These are phyloP conservation scores for Venustoraphidia nigricollis DNA, from an alignment of 2,888 invertebrate genomes.

Conservation along the genomic window DNA sequence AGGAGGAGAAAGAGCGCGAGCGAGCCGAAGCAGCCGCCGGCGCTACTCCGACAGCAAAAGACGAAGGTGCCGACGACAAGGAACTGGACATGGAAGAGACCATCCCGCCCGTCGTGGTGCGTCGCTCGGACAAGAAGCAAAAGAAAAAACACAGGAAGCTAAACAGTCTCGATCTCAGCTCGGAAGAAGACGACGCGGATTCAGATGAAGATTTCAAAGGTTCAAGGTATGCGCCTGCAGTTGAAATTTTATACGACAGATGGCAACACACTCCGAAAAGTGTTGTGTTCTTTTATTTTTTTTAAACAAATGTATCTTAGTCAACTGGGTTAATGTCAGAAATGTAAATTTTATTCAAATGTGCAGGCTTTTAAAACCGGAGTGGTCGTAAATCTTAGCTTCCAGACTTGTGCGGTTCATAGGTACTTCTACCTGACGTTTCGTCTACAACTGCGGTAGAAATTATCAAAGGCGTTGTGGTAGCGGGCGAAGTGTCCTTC, in stretches of 20 bases:
- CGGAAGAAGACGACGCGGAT: slow-evolving; percentile 64
- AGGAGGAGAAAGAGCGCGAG: slow-evolving; percentile 37
- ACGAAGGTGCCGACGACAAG: slow-evolving; percentile 21
- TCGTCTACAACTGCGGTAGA: no score
- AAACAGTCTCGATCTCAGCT: slow-evolving; percentile 63
- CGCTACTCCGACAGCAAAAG: slow-evolving; percentile 24
- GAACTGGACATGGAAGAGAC: slow-evolving; percentile 24
- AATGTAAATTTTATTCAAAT: background rate
- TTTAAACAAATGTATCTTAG: background rate
- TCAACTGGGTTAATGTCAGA: background rate
- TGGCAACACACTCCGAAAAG: no score
- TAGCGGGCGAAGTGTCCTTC: no score
- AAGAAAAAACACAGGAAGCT: slow-evolving; percentile 58
- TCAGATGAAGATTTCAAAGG: slow-evolving; percentile 89
- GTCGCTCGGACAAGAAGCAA: slow-evolving; percentile 15
- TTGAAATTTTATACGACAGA: background rate
- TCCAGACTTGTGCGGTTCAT: no score
- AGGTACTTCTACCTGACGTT: no score
- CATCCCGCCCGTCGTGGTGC: slow-evolving; percentile 16
- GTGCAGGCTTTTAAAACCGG: no score
- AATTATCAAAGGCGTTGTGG: no score
- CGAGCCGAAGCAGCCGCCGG: slow-evolving; percentile 12
- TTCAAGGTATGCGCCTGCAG: slow-evolving; percentile 38
- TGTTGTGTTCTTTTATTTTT: slow-evolving; percentile 10
- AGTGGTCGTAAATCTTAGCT: no score